Base-by-base conservation (phyloP, 2,113 vertebrate genomes). In the Panthera uncia region DNA sequence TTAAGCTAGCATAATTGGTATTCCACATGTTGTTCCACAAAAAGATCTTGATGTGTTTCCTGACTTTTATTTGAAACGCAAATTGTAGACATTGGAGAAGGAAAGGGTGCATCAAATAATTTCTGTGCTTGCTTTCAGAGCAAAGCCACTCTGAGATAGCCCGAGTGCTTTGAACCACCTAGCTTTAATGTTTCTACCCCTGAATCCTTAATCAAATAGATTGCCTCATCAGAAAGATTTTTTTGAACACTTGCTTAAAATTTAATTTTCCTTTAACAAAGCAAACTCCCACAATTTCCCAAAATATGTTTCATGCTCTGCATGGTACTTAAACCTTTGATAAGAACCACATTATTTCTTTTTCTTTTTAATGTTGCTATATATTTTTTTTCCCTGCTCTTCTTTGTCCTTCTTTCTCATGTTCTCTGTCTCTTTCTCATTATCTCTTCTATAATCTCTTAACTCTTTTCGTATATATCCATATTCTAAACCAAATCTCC, bases 151-250 rank as follows among this genome's bases (percentile, higher is more conserved):
- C 80, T 4, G 88, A 94, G 84, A 50, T 13, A 66, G 48, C 29
- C 89, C 0, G 31, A 89, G 82, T 29, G 38, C 96, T 97, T 97
- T 95, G 85, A 97, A 96, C 93, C 48, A 71, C n/a, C 27, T 21
- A 36, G 90, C 97, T 98, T 95, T 96, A 92, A 97, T 95, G 95
- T 93, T 93, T 68, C 89, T 73, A 80, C 13, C 76, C 63, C 38
- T 97, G 95, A 96, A 97, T 95, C 93, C 96, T 95, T 97, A 96
- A 96, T 97, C 97, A 97, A 97, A 97, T 87, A 97, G 96, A 97
- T 97, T 88, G 84, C 82, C 82, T 97, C 96, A 93, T 96, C 86
- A 91, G 85, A 97, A 84, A 85, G 66, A 84, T 27, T 61, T 86
- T 90, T 92, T 92, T 93, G 57, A 96, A 95, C 83, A 57, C 78